These are phyloP conservation scores for Helicoverpa zea DNA, from an alignment of 1,140 invertebrate genomes.

Conservation along the genomic window DNA sequence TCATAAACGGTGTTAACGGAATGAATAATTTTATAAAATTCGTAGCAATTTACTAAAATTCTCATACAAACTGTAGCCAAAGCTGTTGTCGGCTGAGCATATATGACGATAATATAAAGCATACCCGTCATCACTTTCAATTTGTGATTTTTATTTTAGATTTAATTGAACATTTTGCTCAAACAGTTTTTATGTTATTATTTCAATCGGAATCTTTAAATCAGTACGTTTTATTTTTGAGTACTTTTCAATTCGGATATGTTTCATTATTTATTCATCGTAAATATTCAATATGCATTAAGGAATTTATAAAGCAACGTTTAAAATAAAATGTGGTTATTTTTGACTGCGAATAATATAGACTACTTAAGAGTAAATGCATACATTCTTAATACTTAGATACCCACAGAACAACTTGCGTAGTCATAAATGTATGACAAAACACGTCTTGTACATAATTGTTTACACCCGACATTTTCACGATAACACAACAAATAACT, in stretches of 20 bases:
- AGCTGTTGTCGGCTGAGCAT: not conserved
- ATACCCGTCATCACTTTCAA: not conserved
- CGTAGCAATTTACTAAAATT: too few species aligned
- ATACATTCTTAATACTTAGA: too few species aligned
- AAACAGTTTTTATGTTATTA: constrained; percentile 5
- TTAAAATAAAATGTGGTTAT: too few species aligned
- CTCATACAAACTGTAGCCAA: not conserved
- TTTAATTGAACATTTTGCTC: constrained; percentile 20
- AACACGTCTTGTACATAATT: not conserved
- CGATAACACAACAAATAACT: constrained; percentile 26
- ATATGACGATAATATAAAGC: not conserved
- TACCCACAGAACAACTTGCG: not conserved
- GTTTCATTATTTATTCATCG: not conserved
- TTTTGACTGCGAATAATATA: too few species aligned
- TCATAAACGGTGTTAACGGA: too few species aligned
- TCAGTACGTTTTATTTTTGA: not conserved
- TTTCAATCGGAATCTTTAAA: constrained; percentile 4
- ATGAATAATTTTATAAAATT: too few species aligned
- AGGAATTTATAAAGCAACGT: not conserved
- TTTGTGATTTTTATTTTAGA: constrained; percentile 3
- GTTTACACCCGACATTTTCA: constrained; percentile 15
- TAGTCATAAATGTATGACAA: constrained; percentile 3
- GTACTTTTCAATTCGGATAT: not conserved
- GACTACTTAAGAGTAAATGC: too few species aligned
- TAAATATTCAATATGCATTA: not conserved